Conservation (phyloP, 2,797 vertebrate genomes). For the Coranthus polyacanthus region DNA sequence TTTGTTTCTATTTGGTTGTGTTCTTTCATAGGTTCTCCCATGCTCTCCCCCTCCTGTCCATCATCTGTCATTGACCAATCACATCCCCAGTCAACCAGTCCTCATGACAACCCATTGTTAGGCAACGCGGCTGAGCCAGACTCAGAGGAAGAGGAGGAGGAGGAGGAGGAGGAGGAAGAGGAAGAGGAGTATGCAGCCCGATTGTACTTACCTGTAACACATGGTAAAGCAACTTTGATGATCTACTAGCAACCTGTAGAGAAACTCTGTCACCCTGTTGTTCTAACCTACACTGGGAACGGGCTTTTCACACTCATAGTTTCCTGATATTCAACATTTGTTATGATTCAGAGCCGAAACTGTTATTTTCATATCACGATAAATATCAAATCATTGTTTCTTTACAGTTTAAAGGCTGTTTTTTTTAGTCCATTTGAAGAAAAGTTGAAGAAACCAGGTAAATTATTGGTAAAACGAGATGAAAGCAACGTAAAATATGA, state of each 20-base stretch:
- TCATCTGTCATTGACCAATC: conserved; percentile 81
- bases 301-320: no score
- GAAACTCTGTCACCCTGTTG: neutral
- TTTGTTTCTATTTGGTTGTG: conserved; percentile 44
- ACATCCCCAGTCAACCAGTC: conserved; percentile 71
- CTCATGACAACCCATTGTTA: conserved; percentile 73
- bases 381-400: no score
- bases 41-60: conserved; percentile 79
- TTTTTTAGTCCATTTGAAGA: no score
- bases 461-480: neutral
- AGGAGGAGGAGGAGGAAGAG: conserved; percentile 54
- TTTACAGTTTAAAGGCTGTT: no score
- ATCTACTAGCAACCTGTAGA: conserved; percentile 7
- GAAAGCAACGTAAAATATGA: neutral
- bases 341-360: no score
- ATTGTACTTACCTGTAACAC: conserved; percentile 75
- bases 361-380: no score
- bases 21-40: conserved; percentile 77
- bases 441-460: no score
- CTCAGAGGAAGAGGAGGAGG: conserved; percentile 70
- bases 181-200: conserved; percentile 71
- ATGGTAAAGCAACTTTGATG: conserved; percentile 70
- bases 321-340: no score
- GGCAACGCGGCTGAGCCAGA: conserved; percentile 59
- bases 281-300: neutral